These are phyloP conservation scores for Pseudorhombus dupliciocellatus DNA, from an alignment of 2,113 vertebrate genomes.

Conservation along the genomic window DNA sequence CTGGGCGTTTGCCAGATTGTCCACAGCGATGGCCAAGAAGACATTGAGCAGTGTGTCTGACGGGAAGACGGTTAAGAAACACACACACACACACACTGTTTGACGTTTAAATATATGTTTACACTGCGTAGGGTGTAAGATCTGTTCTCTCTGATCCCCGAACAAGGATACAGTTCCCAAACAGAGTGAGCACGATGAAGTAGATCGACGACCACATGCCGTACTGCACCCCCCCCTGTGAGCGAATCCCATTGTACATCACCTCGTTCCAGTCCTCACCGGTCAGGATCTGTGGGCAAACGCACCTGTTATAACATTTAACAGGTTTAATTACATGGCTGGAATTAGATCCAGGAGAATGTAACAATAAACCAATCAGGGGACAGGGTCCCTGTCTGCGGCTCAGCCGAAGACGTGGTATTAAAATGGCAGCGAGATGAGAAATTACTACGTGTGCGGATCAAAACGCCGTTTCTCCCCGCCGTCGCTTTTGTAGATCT, in stretches of 20 bases:
- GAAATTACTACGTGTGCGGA: constrained; percentile 53
- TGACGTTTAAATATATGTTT: neutral
- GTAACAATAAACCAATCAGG: constrained; percentile 27
- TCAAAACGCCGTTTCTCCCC: constrained; percentile 58
- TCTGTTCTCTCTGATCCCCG: neutral
- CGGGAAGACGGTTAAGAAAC: constrained; percentile 60
- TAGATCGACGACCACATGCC: constrained; percentile 99
- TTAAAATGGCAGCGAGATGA: constrained; percentile 36
- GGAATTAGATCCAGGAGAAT: constrained; percentile 2
- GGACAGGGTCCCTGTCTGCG: constrained; percentile 11
- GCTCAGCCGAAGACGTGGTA: constrained; percentile 25
- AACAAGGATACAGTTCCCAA: constrained; percentile 98
- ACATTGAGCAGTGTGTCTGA: constrained; percentile 85
- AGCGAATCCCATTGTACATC: constrained; percentile 98
- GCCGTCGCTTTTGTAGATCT: constrained; percentile 49
- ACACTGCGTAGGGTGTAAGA: neutral
- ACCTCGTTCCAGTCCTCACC: constrained; percentile 99
- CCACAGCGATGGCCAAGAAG: constrained; percentile 86
- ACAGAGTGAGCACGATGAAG: constrained; percentile 97
- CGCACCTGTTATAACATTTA: constrained; percentile 5
- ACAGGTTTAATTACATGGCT: constrained; percentile 11
- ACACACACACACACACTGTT: constrained; percentile 12
- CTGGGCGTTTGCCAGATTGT: constrained; percentile 84
- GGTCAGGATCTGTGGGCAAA: constrained; percentile 88
- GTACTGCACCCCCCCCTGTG: constrained; percentile 95